Percentiles rank a stretch among this genome's conserved stretches.
These are phyloP conservation scores for Apis dorsata DNA, from an alignment of 1,140 invertebrate genomes.

Conservation along the genomic window DNA sequence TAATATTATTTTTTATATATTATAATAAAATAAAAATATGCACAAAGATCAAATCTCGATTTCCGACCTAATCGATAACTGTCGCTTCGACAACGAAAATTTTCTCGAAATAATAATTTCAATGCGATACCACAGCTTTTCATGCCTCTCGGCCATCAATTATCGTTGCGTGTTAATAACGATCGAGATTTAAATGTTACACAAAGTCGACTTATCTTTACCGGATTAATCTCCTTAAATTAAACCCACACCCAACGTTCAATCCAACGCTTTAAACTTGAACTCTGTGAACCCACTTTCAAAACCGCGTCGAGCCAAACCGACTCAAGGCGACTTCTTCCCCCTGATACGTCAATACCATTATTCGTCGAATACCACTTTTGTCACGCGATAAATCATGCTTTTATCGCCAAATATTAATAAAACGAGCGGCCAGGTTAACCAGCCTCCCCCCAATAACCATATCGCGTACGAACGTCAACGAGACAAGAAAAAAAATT, in stretches of 20 bases:
- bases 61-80: no score
- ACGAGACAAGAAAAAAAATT: neutral
- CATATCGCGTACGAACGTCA: neutral
- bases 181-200: no score
- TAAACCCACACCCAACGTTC: neutral
- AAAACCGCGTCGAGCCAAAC: neutral
- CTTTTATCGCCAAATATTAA: slow-evolving; percentile 24
- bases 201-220: neutral
- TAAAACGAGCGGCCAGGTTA: neutral
- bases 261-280: neutral
- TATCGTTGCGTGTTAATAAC: neutral
- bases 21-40: no score
- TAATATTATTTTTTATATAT: no score
- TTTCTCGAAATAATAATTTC: no score
- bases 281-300: neutral
- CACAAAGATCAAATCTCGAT: no score
- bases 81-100: no score
- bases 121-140: no score
- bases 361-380: neutral
- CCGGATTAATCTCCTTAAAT: neutral
- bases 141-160: no score
- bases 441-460: neutral
- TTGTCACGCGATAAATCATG: slow-evolving; percentile 15
- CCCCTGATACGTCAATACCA: neutral
- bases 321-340: neutral